Evolutionary conservation across 2,113 vertebrate genomes (phyloP).

Genomic region (Hippocampus zosterae): DNA sequence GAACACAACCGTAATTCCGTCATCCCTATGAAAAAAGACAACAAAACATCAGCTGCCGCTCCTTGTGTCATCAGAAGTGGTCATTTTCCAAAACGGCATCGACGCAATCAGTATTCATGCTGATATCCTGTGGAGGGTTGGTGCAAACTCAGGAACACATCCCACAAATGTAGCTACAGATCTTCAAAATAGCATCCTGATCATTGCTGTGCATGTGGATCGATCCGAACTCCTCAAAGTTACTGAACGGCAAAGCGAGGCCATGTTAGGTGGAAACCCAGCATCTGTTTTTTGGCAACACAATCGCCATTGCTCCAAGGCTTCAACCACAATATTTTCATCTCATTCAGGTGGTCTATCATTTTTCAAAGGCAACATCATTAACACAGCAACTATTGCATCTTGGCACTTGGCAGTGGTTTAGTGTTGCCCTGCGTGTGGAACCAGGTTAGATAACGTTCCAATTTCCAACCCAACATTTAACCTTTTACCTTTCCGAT

Average conservation of each 20-base stretch:
- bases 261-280: constrained; percentile 16
- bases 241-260: constrained; percentile 31
- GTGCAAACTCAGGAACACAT: constrained; percentile 72
- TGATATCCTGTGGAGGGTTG: constrained; percentile 44
- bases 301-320: not conserved
- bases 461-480: constrained; percentile 12
- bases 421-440: constrained; percentile 11
- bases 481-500: constrained; percentile 21
- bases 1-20: not conserved
- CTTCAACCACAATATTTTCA: not conserved
- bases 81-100: not conserved
- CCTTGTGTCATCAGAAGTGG: not conserved
- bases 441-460: constrained; percentile 29
- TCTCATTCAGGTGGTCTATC: not conserved
- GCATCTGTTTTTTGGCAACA: not conserved
- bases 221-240: constrained; percentile 33
- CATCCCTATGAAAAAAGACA: not conserved
- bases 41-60: not conserved
- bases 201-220: constrained; percentile 59
- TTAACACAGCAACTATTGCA: not conserved
- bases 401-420: not conserved
- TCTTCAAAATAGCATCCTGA: constrained; percentile 50
- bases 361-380: not conserved
- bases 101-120: constrained; percentile 12
- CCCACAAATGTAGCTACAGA: constrained; percentile 55